Conservation (phyloP, 2,797 vertebrate genomes). For the Mycteria americana region DNA sequence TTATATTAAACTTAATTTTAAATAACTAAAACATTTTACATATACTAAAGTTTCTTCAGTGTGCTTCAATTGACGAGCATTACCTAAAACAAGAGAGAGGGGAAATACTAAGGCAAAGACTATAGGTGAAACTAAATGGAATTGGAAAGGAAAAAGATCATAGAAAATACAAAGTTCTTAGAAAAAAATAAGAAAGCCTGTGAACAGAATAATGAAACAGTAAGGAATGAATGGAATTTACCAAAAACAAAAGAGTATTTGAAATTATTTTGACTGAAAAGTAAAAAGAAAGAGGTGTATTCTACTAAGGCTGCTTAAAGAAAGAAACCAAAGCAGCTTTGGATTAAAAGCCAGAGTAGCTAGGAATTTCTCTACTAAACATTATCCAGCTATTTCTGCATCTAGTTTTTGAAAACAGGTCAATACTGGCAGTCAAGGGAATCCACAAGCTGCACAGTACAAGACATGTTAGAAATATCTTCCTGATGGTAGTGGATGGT, state of each 20-base stretch:
- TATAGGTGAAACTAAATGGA: background rate
- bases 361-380: background rate
- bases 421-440: background rate
- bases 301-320: background rate
- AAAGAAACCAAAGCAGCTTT: background rate
- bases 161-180: background rate
- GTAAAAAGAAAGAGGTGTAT: background rate
- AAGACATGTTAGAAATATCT: background rate
- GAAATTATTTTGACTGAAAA: background rate
- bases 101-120: background rate
- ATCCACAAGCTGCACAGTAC: background rate
- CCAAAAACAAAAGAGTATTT: background rate
- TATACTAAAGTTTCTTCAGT: background rate
- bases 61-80: background rate
- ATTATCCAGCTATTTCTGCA: background rate
- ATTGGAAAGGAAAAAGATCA: background rate
- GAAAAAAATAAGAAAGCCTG: background rate
- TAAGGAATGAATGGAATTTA: background rate
- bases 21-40: background rate
- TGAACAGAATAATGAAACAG: background rate
- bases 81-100: background rate
- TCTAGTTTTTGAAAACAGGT: background rate
- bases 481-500: background rate
- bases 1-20: background rate
- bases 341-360: background rate